These are phyloP conservation scores for Ophion obscuratus DNA, from an alignment of 2,888 invertebrate species.

Conservation along the genomic window DNA sequence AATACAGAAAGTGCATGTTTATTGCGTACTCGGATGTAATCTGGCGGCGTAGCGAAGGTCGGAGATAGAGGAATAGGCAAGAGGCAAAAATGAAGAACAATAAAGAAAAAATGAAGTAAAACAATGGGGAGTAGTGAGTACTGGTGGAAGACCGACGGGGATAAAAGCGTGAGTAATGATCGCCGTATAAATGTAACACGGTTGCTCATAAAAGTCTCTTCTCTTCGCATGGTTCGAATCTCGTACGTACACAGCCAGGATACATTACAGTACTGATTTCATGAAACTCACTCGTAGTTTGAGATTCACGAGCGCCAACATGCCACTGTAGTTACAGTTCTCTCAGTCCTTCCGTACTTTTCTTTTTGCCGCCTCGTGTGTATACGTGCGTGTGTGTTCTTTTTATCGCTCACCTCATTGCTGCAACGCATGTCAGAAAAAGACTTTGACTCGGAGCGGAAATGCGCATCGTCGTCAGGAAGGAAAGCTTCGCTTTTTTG, in stretches of 20 bases:
- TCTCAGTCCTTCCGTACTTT: constrained; percentile 5
- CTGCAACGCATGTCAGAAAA: constrained; percentile 50
- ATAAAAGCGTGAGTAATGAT: constrained; percentile 70
- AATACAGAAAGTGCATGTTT: constrained; percentile 74
- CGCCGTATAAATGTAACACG: constrained; percentile 70
- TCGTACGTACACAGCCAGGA: constrained; percentile 25
- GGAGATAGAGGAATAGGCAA: constrained; percentile 38
- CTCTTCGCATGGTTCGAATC: constrained; percentile 42
- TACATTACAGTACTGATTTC: constrained; percentile 49
- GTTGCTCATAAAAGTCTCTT: constrained; percentile 60
- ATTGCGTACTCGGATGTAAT: constrained; percentile 71
- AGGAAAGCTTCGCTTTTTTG: constrained; percentile 63
- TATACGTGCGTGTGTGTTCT: not conserved
- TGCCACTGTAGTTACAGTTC: constrained; percentile 33
- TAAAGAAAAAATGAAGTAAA: constrained; percentile 39
- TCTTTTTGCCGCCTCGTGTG: not conserved
- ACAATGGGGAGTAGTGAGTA: constrained; percentile 46
- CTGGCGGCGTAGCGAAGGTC: constrained; percentile 64
- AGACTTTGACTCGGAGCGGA: constrained; percentile 72
- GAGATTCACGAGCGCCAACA: constrained; percentile 43
- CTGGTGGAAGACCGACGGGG: constrained; percentile 46
- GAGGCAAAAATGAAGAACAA: constrained; percentile 45
- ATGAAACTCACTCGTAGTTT: constrained; percentile 43
- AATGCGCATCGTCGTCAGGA: constrained; percentile 68
- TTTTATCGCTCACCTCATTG: constrained; percentile 14